Evolutionary conservation across 2,888 invertebrate species (phyloP).

Genomic region (Byasa hedistus): DNA sequence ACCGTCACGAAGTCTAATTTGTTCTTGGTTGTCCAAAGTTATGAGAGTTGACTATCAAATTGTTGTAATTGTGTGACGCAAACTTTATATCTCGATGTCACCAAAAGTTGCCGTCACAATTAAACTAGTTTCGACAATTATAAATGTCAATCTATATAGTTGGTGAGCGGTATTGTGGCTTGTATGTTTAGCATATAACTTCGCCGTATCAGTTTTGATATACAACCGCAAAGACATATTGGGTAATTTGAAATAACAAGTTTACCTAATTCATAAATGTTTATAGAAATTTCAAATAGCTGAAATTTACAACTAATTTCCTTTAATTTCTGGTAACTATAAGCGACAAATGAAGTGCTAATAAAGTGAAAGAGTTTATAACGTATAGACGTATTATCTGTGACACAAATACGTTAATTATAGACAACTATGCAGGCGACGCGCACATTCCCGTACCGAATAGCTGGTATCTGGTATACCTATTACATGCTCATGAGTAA

Average conservation of each 20-base stretch:
- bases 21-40: constrained; percentile 50
- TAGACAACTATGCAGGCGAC: constrained; percentile 27
- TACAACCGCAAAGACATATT: not conserved
- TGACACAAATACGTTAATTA: constrained; percentile 5
- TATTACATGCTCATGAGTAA: constrained; percentile 74
- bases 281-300: too few relatives aligned
- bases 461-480: constrained; percentile 65
- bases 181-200: not conserved
- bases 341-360: not conserved
- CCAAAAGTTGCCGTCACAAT: constrained; percentile 53
- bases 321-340: not conserved
- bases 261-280: not conserved
- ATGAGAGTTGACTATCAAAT: constrained; percentile 55
- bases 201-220: not conserved
- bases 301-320: too few relatives aligned
- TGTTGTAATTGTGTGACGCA: constrained; percentile 56
- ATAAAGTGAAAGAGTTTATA: not conserved
- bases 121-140: constrained; percentile 50
- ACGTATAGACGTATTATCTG: not conserved
- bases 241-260: not conserved
- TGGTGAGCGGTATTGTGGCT: constrained; percentile 27
- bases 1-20: constrained; percentile 51
- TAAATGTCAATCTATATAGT: constrained; percentile 38
- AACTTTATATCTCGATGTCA: constrained; percentile 62
- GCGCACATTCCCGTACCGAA: constrained; percentile 54